phyloP scores from a whole-genome alignment of 1,140 invertebrate species.

The Macrocentrus cingulum region DNA sequence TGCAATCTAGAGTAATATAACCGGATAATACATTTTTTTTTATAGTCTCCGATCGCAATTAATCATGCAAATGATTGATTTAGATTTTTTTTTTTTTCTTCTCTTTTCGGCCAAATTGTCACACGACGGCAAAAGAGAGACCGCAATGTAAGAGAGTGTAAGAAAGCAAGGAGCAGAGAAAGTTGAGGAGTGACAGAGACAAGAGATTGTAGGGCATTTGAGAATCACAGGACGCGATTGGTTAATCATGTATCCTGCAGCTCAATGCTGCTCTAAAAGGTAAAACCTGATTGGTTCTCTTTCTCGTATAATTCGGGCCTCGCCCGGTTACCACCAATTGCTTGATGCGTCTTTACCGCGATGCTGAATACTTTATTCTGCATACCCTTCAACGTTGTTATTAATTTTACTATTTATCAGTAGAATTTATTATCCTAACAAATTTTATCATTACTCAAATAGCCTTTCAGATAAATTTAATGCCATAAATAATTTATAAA shows the following conservation, averaged over 20 bases:
- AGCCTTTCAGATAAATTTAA: no score
- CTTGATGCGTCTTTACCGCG: constrained; percentile 48
- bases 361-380: constrained; percentile 41
- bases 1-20: no score
- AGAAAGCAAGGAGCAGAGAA: neutral
- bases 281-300: constrained; percentile 67
- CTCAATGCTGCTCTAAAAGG: constrained; percentile 62
- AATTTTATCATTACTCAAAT: no score
- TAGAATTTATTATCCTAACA: no score
- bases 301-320: constrained; percentile 55
- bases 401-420: neutral
- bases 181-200: neutral
- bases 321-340: constrained; percentile 54
- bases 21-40: no score
- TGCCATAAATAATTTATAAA: no score
- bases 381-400: constrained; percentile 1
- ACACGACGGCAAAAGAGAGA: neutral
- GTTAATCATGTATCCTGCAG: constrained; percentile 63
- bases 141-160: neutral
- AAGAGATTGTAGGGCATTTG: constrained; percentile 14
- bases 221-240: constrained; percentile 60
- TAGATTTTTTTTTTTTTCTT: no score
- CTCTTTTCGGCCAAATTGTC: no score
- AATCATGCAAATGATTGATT: no score
- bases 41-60: no score